Evolutionary conservation across 2,113 vertebrate species (phyloP), one percentile per base, ranked within the genome.

Genomic region (Sitta europaea): DNA sequence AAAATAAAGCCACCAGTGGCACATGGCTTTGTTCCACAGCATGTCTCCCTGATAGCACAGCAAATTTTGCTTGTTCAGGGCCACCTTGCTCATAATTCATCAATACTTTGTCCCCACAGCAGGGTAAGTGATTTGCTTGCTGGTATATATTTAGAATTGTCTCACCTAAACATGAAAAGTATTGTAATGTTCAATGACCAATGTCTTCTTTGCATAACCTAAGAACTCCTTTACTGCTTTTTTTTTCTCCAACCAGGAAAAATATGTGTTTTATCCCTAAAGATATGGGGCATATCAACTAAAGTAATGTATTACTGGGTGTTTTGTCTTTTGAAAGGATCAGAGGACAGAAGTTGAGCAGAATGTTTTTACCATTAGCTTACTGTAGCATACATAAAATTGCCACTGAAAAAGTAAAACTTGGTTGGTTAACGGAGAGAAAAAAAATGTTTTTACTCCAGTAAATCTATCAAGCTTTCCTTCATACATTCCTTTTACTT

Each of bases 11-110:
- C 70, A 67, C 3, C 6, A 8, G 54, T 14, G 40, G 20, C 22
- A 48, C 20, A 50, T 1, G 23, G 3, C 55, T 66, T 68, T 58
- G 14, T 45, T 86, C 24, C 23, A 28, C 23, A 29, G 36, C 8
- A 35, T 0, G 0, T 57, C 18, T 57, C 25, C 50, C 65, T 18
- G 3, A 15, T 7, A 88, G 11, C 8, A 53, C 0, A 4, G 62
- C 11, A 57, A 83, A 18, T 36, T 57, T 71, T 36, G 5, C 21
- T 68, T 72, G 14, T 72, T 72, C 35, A 57, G 21, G 22, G 29
- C 18, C 79, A 11, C 36, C 25, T 78, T 85, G 31, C 50, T 72
- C 35, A 59, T 55, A 68, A 85, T 75, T 68, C 14, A 11, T 47
- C n/a, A 36, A 25, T 27, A 31, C 14, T 79, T 86, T 71, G 14